phyloP scores from a whole-genome alignment of 2,113 vertebrate genomes.

The Xiphophorus maculatus region DNA sequence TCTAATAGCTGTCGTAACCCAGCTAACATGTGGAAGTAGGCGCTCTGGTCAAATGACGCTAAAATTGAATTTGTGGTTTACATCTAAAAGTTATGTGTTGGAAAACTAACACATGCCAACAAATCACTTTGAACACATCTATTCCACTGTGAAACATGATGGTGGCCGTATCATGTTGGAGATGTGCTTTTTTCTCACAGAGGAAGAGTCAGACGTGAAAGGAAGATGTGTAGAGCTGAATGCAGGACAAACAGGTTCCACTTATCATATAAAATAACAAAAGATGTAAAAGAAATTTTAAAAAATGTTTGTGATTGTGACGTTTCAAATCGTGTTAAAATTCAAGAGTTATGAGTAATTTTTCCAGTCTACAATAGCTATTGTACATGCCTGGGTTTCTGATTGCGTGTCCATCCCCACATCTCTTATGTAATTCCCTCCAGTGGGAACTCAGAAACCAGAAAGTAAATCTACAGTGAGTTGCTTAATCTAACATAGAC shows the following conservation, averaged over 20 bases:
- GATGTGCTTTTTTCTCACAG: too few relatives aligned
- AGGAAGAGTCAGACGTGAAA: neutral
- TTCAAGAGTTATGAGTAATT: neutral
- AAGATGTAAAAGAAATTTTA: neutral
- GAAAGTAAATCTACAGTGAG: conserved; percentile 37
- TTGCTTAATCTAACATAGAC: conserved; percentile 36
- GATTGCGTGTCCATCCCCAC: conserved; percentile 30
- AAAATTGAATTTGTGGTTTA: neutral
- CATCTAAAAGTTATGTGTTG: neutral
- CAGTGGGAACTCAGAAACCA: conserved; percentile 34
- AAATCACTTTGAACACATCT: neutral
- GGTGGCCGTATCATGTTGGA: too few relatives aligned
- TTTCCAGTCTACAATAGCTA: conserved; percentile 6
- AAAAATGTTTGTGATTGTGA: neutral
- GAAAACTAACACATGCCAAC: neutral
- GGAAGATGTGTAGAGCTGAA: neutral
- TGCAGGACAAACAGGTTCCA: neutral
- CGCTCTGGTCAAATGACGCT: too few relatives aligned
- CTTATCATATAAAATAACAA: neutral
- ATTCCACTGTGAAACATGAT: too few relatives aligned
- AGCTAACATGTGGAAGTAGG: neutral
- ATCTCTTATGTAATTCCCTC: conserved; percentile 51
- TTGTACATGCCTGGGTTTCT: conserved; percentile 38
- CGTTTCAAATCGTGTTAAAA: neutral
- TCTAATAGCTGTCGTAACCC: neutral